Conservation (phyloP, 2,797 vertebrate species). For the Centropyge bicolor region DNA sequence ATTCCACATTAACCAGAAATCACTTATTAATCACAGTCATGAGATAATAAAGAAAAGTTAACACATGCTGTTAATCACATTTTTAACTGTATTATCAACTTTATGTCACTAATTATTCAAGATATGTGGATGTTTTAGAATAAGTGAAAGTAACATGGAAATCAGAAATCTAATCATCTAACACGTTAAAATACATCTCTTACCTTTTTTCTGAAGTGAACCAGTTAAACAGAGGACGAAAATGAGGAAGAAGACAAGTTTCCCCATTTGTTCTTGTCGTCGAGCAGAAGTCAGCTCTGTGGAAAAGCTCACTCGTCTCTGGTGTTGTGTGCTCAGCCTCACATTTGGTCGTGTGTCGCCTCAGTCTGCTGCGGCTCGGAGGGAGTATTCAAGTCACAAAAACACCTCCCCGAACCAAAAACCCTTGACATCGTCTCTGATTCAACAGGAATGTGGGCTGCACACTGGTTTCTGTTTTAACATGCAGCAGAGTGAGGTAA, state of each 20-base stretch:
- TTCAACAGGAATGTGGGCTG: not conserved
- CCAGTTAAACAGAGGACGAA: slow-evolving; percentile 11
- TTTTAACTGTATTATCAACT: not conserved
- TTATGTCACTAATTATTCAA: not conserved
- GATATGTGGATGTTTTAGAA: not conserved
- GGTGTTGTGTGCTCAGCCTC: not conserved
- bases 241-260: slow-evolving; percentile 5
- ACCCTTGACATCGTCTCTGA: not conserved
- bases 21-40: too few species aligned
- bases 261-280: slow-evolving; percentile 30
- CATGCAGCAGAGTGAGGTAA: slow-evolving; percentile 5
- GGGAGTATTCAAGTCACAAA: slow-evolving; percentile 9
- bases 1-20: not conserved
- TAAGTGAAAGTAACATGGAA: too few species aligned
- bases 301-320: not conserved
- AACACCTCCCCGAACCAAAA: not conserved
- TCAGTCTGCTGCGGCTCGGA: not conserved
- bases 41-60: not conserved
- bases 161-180: not conserved
- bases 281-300: not conserved
- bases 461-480: slow-evolving; percentile 24
- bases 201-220: slow-evolving; percentile 57
- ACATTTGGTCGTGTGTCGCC: not conserved
- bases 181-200: not conserved
- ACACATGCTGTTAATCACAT: too few species aligned